A percentile compares a stretch with the other conserved stretches of the same genome.
phyloP scores from a whole-genome alignment of 2,888 invertebrate species.

The Eupithecia exiguata region DNA sequence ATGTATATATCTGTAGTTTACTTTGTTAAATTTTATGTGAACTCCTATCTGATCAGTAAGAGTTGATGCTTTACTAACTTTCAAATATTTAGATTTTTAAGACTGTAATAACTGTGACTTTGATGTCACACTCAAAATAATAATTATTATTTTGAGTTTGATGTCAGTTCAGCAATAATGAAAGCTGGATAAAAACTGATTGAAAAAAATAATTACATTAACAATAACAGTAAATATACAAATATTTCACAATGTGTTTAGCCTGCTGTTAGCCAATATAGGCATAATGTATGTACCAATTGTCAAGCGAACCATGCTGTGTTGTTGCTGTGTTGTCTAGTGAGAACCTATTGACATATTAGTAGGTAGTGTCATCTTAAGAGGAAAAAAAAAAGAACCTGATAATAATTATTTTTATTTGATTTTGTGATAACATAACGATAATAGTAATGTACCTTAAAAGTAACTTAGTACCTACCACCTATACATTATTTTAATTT shows the following conservation, averaged over 20 bases:
- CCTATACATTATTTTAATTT: not conserved
- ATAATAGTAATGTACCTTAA: not conserved
- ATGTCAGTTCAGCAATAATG: not conserved
- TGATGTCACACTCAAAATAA: too few species aligned
- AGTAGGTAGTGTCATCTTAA: not conserved
- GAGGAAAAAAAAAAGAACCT: not conserved
- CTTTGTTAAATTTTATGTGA: not conserved
- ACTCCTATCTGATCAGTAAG: not conserved
- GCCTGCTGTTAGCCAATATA: not conserved
- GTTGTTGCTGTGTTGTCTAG: not conserved
- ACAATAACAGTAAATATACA: too few species aligned
- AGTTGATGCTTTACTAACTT: not conserved
- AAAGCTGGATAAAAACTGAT: not conserved
- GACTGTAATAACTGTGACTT: not conserved
- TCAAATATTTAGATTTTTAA: not conserved
- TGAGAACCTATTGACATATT: not conserved
- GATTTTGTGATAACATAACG: not conserved
- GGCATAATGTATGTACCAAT: not conserved
- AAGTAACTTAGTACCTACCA: constrained; percentile 8
- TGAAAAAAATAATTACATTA: too few species aligned
- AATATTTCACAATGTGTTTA: not conserved
- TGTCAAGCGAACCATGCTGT: not conserved
- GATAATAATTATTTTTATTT: not conserved
- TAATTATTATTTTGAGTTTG: too few species aligned
- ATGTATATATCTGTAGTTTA: not conserved